Evolutionary conservation across 2,797 vertebrate species (phyloP).

Genomic region (Anniella stebbinsi): DNA sequence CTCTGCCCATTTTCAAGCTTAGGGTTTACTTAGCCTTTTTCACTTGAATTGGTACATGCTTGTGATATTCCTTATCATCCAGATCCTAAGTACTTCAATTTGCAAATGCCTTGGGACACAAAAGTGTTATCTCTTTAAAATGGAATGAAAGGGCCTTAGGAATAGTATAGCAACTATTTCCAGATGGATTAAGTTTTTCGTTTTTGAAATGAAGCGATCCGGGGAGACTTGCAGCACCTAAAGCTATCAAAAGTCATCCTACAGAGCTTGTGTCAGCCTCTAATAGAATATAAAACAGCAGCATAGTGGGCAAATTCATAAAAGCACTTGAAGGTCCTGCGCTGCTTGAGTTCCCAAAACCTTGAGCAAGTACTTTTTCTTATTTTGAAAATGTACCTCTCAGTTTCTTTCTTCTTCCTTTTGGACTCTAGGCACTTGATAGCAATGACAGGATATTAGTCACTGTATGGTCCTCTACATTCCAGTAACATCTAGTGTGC

Average conservation of each 20-base stretch:
- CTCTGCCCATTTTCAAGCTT: background rate
- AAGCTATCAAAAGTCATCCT: slow-evolving; percentile 20
- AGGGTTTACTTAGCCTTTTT: background rate
- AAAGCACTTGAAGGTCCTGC: background rate
- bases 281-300: slow-evolving; percentile 15
- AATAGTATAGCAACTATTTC: slow-evolving; percentile 21
- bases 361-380: background rate
- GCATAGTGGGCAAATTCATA: background rate
- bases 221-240: background rate
- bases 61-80: background rate
- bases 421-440: background rate
- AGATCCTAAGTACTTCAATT: background rate
- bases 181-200: slow-evolving; percentile 18
- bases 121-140: slow-evolving; percentile 20
- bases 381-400: background rate
- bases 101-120: slow-evolving; percentile 9
- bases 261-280: background rate
- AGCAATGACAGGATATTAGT: background rate
- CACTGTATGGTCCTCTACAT: background rate
- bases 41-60: slow-evolving; percentile 9
- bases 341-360: background rate
- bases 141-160: slow-evolving; percentile 1
- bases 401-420: background rate
- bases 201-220: background rate
- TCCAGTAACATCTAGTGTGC: background rate